A percentile compares a stretch with the other conserved stretches of the same genome.
Evolutionary conservation across 2,888 invertebrate genomes (phyloP).

Genomic region (Trachelus stipa): DNA sequence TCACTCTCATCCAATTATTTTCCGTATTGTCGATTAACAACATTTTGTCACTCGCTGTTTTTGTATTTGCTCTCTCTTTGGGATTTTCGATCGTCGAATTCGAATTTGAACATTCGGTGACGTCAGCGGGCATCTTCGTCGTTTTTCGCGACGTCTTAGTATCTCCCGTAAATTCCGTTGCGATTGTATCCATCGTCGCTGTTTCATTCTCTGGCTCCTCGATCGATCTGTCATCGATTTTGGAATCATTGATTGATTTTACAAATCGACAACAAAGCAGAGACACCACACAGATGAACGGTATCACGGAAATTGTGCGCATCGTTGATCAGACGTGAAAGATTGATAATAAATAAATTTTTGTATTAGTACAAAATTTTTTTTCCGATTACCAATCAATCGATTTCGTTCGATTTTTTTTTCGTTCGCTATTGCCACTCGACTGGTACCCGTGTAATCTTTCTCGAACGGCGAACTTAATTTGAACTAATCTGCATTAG

Average conservation of each 20-base stretch:
- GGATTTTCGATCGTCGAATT: neutral
- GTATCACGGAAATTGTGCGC: neutral
- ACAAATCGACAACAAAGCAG: neutral
- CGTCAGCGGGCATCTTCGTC: neutral
- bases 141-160: neutral
- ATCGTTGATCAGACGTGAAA: neutral
- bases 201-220: neutral
- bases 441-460: neutral
- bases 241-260: neutral
- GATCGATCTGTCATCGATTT: neutral
- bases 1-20: conserved; percentile 36
- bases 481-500: conserved; percentile 30
- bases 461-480: conserved; percentile 25
- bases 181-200: neutral
- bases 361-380: neutral
- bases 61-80: accelerated
- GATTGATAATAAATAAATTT: neutral
- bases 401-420: neutral
- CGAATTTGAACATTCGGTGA: neutral
- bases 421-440: neutral
- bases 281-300: neutral
- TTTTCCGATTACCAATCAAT: neutral
- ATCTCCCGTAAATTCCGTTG: neutral
- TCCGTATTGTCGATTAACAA: neutral
- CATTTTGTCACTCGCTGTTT: accelerated